phyloP scores from a whole-genome alignment of 2,113 vertebrate genomes.

The Vanacampus margaritifer region DNA sequence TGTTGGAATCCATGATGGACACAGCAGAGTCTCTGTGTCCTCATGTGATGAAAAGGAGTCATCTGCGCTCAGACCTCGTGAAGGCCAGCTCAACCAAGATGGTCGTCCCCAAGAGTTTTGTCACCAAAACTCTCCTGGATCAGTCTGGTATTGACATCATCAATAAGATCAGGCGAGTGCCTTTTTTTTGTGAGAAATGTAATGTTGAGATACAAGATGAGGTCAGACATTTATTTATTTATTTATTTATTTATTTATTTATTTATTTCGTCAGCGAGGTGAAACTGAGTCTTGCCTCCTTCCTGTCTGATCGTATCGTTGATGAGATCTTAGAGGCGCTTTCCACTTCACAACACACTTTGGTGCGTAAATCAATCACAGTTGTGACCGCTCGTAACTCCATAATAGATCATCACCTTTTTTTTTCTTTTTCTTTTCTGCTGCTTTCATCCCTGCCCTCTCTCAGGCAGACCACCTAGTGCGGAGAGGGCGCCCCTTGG shows the following conservation, averaged over 20 bases:
- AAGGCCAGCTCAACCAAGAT: constrained; percentile 87
- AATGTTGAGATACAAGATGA: neutral
- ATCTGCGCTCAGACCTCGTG: constrained; percentile 85
- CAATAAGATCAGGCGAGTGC: constrained; percentile 91
- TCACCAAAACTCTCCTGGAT: constrained; percentile 92
- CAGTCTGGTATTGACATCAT: constrained; percentile 95
- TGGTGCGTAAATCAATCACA: constrained; percentile 75
- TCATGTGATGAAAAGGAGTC: constrained; percentile 86
- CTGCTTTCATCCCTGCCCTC: neutral
- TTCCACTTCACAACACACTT: constrained; percentile 82
- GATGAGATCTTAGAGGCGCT: constrained; percentile 93
- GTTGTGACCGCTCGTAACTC: neutral
- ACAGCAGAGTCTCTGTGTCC: constrained; percentile 89
- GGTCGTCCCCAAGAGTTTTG: constrained; percentile 88
- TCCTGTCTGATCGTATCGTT: constrained; percentile 94
- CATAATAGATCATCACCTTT: neutral
- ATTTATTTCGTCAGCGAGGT: constrained; percentile 78
- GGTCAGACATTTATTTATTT: neutral
- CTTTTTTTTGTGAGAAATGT: neutral
- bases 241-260: neutral
- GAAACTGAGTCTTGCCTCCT: constrained; percentile 93
- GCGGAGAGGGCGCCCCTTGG: constrained; percentile 77
- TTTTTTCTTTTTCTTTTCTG: neutral
- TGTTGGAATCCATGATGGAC: constrained; percentile 92
- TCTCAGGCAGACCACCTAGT: constrained; percentile 86